Percentiles rank a stretch among this genome's conserved stretches.
Evolutionary conservation across 2,113 vertebrate genomes (phyloP).

Genomic region (Ochotona princeps): DNA sequence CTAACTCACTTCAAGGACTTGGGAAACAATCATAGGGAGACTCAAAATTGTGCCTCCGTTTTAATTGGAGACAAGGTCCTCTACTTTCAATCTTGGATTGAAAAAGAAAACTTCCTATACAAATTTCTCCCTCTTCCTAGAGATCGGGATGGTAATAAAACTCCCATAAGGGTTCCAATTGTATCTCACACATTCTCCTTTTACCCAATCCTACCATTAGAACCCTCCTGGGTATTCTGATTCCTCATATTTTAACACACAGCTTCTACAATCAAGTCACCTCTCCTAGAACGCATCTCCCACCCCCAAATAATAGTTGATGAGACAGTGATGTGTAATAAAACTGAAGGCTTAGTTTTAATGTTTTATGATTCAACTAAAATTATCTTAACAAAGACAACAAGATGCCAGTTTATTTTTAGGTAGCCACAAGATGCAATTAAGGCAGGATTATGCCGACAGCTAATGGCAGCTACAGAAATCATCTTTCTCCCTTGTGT

Average conservation of each 20-base stretch:
- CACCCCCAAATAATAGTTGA: background rate
- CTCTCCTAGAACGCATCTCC: background rate
- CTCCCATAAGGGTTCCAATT: background rate
- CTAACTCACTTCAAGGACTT: background rate
- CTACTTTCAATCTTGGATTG: background rate
- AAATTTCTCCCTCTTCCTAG: background rate
- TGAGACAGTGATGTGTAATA: background rate
- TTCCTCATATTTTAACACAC: background rate
- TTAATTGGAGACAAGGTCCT: background rate
- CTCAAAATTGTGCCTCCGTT: background rate
- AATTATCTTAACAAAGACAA: constrained; percentile 17
- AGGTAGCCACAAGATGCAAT: background rate
- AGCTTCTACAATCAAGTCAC: background rate
- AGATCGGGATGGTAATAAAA: background rate
- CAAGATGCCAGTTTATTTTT: background rate
- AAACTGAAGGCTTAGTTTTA: constrained; percentile 28
- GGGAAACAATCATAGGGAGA: background rate
- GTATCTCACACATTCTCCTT: background rate
- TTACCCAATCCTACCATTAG: background rate
- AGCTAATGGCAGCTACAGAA: background rate
- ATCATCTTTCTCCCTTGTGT: background rate
- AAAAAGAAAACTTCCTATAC: background rate
- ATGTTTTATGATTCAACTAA: background rate
- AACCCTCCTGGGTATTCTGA: background rate
- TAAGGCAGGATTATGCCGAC: background rate